Base-by-base conservation (phyloP, 2,888 invertebrate genomes). In the Lottia scabra region DNA sequence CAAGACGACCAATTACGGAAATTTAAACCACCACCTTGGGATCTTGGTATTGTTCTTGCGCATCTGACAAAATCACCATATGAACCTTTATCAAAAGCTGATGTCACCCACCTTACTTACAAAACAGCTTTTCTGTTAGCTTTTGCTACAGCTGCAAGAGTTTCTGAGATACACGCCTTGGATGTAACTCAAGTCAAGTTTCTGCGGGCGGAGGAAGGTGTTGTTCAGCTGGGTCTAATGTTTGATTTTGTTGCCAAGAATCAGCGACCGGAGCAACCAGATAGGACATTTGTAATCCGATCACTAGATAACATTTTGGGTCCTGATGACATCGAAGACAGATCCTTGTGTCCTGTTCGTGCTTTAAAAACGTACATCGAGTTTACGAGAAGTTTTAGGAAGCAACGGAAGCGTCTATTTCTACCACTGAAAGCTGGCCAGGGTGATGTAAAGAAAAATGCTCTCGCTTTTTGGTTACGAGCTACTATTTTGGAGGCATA, bases 91-190 rank as follows among this genome's bases (percentile, higher is more conserved):
- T n/a, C n/a, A n/a, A n/a, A n/a, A n/a, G n/a, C n/a, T n/a, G n/a
- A 19, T 27, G 38, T 64, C 15, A 64, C 26, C 16, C 38, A 30
- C 27, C 10, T 64, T 64, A 38, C 64, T 6, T 38, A 64, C 27
- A 64, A 64, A 26, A 64, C 64, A 30, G 64, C 64, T 16, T 64
- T 64, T 64, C 26, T 64, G 27, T 27, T 64, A 8, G 6, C 64
- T 64, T 38, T 64, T 16, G 64, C 64, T n/a, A 64, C 64, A 10
- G 64, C 64, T 19, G 64, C 64, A 23, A 64, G 64, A 26, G 64
- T 64, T 19, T 64, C 64, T n/a, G 64, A 64, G 27, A 30, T 64
- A 26, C 64, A 64, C 15, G 64, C 64, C 16, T 64, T 64, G 26
- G 64, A 64, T 23, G 27, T 30, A 16, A 30, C 64, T 23, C 38